Base-by-base conservation (phyloP, 2,888 invertebrate genomes). In the Euproctis similis region DNA sequence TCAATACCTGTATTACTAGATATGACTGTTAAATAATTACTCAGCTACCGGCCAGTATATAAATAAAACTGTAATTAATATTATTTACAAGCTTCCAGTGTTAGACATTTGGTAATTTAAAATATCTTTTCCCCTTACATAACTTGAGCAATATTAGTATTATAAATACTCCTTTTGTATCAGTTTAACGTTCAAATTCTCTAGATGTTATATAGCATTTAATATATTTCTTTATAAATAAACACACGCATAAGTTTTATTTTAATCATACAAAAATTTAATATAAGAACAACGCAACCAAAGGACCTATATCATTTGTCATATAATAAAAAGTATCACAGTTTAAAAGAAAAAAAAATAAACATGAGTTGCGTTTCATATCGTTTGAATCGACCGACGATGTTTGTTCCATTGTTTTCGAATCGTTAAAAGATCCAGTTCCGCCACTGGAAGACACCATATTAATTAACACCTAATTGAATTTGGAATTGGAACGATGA, bases 401-500 rank as follows among this genome's bases (percentile, higher is more conserved):
- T 57, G 46, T 44, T 53, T 46, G 27, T 35, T 39, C 59, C 50
- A 78, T 84, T 84, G 82, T 84, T 78, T 84, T 69, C 73, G 59
- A 71, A 74, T 74, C 68, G 61, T 67, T 71, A 71, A 69, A 68
- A 74, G 64, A 61, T 62, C 64, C 60, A 63, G 68, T 64, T 63
- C 71, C 73, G 81, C 75, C 73, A 75, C 73, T 71, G 75, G 59
- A 71, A 63, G 69, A 68, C 69, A 59, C 65, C 69, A 74, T 71
- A 80, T 85, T 87, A 87, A 87, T n/a, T 87, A 87, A 87, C 85
- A 78, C 64, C 76, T 86, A 86, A 87, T 87, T 87, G 86, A 87
- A 86, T 86, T 87, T 87, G 82, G 87, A 87, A 87, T 87, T 87
- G 87, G 87, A 77, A 86, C 78, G 86, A 87, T 87, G 87, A 87